These are phyloP conservation scores for Lethocerus indicus DNA, from an alignment of 1,140 invertebrate species.

Conservation along the genomic window DNA sequence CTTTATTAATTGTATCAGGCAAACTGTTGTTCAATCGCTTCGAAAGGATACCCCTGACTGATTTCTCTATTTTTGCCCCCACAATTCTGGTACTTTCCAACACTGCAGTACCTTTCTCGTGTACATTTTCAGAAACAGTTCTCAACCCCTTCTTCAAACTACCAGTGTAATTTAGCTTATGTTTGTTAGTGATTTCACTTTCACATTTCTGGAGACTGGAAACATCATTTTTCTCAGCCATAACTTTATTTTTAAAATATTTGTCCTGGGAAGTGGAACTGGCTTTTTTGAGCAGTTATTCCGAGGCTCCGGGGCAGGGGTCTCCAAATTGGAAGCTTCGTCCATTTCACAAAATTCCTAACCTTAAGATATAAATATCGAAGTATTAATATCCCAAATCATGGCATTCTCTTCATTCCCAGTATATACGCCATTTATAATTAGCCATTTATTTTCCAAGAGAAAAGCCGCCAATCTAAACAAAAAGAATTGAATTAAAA, in stretches of 20 bases:
- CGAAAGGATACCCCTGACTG: constrained; percentile 16
- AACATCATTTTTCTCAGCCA: not conserved
- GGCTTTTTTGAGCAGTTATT: no score
- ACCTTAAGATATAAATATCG: no score
- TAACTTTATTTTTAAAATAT: not conserved
- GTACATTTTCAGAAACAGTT: constrained; percentile 16
- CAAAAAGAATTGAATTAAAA: no score
- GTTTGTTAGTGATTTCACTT: not conserved
- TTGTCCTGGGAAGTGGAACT: not conserved
- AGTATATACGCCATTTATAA: no score
- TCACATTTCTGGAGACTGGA: not conserved
- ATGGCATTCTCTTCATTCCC: no score
- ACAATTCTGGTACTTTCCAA: constrained; percentile 20
- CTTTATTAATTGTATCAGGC: not conserved
- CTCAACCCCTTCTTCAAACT: constrained; percentile 14
- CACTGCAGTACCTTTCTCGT: constrained; percentile 17
- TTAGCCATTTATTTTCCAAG: no score
- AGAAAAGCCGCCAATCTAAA: no score
- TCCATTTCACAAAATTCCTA: no score
- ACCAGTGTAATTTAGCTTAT: constrained; percentile 3
- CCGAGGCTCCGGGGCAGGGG: no score
- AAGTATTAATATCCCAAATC: no score
- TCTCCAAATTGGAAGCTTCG: no score
- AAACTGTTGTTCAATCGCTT: constrained; percentile 14
- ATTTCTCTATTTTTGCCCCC: constrained; percentile 17